Conservation (phyloP, 2,113 vertebrate genomes). For the Notothenia rossii region DNA sequence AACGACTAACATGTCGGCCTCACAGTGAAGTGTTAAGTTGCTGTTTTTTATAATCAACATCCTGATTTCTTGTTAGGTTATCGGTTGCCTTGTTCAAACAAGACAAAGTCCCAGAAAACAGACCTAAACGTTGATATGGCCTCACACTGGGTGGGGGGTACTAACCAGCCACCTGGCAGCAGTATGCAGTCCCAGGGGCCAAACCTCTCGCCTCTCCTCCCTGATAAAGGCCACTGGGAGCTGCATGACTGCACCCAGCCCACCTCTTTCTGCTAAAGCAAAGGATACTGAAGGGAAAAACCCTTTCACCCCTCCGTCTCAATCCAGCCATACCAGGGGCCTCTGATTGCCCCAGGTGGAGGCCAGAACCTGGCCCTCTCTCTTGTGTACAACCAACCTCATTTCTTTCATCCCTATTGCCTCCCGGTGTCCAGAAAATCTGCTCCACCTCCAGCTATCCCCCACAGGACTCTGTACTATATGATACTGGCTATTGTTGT, state of each 20-base stretch:
- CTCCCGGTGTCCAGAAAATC: constrained; percentile 52
- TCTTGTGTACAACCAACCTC: constrained; percentile 31
- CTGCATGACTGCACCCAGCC: constrained; percentile 56
- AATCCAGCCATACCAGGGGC: constrained; percentile 50
- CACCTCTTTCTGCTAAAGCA: constrained; percentile 36
- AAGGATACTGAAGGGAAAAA: constrained; percentile 7
- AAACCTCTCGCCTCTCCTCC: constrained; percentile 33
- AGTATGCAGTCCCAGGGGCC: constrained; percentile 43
- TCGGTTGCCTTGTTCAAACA: constrained; percentile 22
- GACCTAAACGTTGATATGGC: constrained; percentile 12
- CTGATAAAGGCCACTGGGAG: constrained; percentile 54
- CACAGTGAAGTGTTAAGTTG: not conserved
- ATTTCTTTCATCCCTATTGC: constrained; percentile 47
- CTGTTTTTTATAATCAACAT: not conserved
- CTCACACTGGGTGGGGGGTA: constrained; percentile 12
- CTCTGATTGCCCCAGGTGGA: constrained; percentile 57
- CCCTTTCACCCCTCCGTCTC: constrained; percentile 33
- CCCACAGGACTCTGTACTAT: constrained; percentile 45
- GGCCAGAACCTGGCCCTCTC: constrained; percentile 62
- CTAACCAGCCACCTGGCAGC: constrained; percentile 64
- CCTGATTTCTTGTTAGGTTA: not conserved
- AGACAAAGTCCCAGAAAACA: constrained; percentile 30
- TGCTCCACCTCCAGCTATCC: constrained; percentile 52
- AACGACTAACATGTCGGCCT: not conserved
- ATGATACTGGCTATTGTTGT: constrained; percentile 72